Conservation (phyloP, 2,113 vertebrate genomes). For the Coptodon rendalli region DNA sequence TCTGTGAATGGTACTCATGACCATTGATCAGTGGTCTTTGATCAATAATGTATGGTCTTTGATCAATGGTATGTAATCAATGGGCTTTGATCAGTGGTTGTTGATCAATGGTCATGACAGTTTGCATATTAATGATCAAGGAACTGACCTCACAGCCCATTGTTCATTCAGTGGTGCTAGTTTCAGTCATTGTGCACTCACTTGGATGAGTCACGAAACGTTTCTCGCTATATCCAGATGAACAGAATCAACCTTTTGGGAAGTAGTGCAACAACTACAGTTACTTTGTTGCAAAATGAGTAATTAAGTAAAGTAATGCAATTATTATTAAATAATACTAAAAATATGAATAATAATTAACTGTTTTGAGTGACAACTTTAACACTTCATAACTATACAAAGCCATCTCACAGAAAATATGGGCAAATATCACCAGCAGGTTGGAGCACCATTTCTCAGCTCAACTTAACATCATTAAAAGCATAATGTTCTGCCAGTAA, state of each 20-base stretch:
- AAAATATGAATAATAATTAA: background rate
- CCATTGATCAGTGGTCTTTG: background rate
- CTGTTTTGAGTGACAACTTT: background rate
- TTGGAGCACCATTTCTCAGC: background rate
- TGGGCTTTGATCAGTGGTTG: background rate
- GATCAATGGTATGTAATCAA: background rate
- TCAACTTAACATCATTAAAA: background rate
- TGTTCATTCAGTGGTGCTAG: background rate
- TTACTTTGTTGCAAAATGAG: background rate
- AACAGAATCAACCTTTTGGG: background rate
- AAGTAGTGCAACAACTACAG: background rate
- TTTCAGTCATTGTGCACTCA: background rate
- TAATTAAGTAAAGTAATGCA: background rate
- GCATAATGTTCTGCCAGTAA: background rate
- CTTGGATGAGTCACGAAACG: rapidly evolving
- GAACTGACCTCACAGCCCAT: background rate
- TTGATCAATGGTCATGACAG: background rate
- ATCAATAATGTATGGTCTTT: too few relatives aligned
- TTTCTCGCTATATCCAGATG: background rate
- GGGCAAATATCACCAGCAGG: background rate
- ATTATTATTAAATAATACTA: background rate
- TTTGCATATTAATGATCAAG: background rate
- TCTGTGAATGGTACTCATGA: background rate
- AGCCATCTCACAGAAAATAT: background rate
- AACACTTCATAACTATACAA: background rate